Conservation (phyloP, 2,113 vertebrate genomes). For the Delphinus delphis region DNA sequence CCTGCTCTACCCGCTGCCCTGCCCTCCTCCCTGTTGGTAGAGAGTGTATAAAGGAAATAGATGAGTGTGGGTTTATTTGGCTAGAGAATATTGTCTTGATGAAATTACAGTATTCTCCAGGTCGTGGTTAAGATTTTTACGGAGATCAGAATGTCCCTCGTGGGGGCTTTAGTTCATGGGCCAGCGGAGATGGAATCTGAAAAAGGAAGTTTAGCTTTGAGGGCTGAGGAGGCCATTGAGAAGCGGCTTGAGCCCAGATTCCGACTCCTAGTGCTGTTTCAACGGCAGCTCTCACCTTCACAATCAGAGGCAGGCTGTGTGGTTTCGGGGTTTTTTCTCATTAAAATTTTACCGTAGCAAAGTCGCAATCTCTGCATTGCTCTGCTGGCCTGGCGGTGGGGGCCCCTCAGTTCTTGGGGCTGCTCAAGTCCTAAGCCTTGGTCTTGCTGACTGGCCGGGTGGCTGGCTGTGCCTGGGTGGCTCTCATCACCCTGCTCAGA, state of each 20-base stretch:
- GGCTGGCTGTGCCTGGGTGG: neutral
- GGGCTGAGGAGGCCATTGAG: neutral
- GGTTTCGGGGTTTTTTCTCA: neutral
- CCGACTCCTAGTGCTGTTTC: neutral
- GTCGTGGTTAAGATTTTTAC: conserved; percentile 72
- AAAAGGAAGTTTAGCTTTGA: neutral
- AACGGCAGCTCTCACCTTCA: neutral
- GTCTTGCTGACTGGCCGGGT: neutral
- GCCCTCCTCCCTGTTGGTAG: neutral
- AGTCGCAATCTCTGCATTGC: neutral
- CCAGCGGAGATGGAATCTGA: conserved; percentile 28
- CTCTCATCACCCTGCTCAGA: neutral
- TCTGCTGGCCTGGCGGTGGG: neutral
- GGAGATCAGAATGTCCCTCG: conserved; percentile 47
- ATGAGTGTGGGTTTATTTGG: conserved; percentile 34
- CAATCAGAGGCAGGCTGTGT: neutral
- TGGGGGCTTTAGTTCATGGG: conserved; percentile 44
- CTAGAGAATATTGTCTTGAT: conserved; percentile 55
- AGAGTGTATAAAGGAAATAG: neutral
- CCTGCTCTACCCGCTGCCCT: fast-evolving
- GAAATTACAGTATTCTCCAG: conserved; percentile 69
- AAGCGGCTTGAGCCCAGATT: neutral
- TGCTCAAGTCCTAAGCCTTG: neutral
- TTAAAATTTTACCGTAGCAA: neutral
- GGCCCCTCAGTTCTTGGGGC: neutral